Evolutionary conservation across 2,797 vertebrate species (phyloP), one percentile per base, ranked within the genome.

Genomic region (Enteromius unitaeniatus): DNA sequence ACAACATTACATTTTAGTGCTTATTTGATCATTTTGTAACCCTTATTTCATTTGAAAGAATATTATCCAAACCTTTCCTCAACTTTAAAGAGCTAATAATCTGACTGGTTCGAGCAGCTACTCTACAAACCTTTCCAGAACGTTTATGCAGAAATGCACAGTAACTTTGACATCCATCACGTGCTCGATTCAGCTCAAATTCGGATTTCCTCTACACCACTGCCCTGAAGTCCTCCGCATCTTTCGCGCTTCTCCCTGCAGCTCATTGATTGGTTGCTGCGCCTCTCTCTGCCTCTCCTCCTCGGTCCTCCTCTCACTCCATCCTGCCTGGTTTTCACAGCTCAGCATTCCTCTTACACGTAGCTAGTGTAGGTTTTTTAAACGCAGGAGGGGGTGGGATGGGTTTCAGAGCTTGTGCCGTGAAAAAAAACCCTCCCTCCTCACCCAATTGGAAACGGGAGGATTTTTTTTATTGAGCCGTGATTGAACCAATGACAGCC

Each of bases 401-500:
- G 49, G 55, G 15, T 76, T 42, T 37, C 60, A 51, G 76, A 65
- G 86, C 58, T 70, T 69, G 75, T 77, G 74, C 60, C 23, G 6
- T 55, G 69, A 55, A 62, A 76, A 53, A 72, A 79, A n/a, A n/a
- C n/a, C 23, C n/a, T 26, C 47, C 47, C 64, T 53, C 19, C 42
- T 83, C 78, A 68, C 72, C 92, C 92, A 91, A 92, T 89, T 92
- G 90, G 89, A 92, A 90, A 90, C 86, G 80, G 86, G 90, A 47
- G 87, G 84, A 80, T 70, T 86, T 93, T 86, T 93, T 92, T 93
- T 92, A 92, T 90, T 92, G 93, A 94, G 91, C 79, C 67, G 87
- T 86, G 88, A 75, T 28, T 88, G 81, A 88, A 79, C 95, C 94
- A 95, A 95, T 95, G 90, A 93, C 88, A 31, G 37, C 40, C 72